These are phyloP conservation scores for Nesospiza acunhae DNA, from an alignment of 2,113 vertebrate genomes.

Conservation along the genomic window DNA sequence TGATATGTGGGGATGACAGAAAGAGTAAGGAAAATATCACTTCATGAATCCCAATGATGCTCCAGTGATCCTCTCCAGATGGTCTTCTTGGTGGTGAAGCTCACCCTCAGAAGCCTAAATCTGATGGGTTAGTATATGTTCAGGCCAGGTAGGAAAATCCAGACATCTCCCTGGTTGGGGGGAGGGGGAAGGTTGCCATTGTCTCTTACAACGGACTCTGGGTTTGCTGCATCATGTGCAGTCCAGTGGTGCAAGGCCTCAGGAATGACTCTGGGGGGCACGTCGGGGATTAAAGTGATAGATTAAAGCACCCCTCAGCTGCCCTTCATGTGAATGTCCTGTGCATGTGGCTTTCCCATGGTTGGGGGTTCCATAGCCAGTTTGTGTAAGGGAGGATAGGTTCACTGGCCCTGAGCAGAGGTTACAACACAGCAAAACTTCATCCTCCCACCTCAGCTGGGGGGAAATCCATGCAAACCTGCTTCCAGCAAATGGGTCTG, in stretches of 20 bases:
- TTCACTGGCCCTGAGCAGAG: background rate
- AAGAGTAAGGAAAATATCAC: background rate
- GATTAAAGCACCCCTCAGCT: background rate
- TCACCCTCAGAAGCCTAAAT: background rate
- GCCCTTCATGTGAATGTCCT: background rate
- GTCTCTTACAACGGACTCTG: background rate
- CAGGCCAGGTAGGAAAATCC: background rate
- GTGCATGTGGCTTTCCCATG: background rate
- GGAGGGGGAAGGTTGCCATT: background rate
- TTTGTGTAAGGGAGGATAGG: background rate
- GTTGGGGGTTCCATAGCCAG: background rate
- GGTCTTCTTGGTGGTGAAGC: background rate
- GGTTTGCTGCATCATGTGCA: background rate
- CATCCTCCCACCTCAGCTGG: background rate
- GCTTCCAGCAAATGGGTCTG: background rate
- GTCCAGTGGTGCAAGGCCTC: background rate
- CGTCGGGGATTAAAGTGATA: rapidly evolving
- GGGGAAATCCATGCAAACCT: background rate
- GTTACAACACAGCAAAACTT: background rate
- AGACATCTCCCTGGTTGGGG: background rate
- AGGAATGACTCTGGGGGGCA: background rate
- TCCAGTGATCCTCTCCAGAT: background rate
- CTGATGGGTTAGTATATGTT: background rate
- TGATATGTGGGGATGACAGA: too few species aligned
- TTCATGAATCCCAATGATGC: rapidly evolving